A percentile compares a stretch with the other conserved stretches of the same genome.
phyloP scores from a whole-genome alignment of 2,113 vertebrate species.

The Trichechus manatus region DNA sequence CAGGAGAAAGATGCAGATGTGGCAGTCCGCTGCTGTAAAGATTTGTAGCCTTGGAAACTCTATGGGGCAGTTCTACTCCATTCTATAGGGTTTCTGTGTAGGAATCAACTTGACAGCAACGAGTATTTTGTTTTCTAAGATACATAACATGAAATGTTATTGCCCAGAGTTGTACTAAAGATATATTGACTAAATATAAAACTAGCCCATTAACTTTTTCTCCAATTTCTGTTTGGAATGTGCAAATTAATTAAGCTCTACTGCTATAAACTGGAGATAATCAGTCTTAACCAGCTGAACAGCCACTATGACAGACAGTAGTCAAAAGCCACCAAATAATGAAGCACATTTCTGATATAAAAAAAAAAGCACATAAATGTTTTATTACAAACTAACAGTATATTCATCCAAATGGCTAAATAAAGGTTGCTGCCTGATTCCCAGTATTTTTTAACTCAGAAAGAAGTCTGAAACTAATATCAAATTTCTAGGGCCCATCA shows the following conservation, averaged over 20 bases:
- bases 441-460: slow-evolving; percentile 40
- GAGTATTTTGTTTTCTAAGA: not conserved
- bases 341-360: slow-evolving; percentile 73
- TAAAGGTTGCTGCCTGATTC: slow-evolving; percentile 60
- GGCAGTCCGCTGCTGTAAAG: not conserved
- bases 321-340: slow-evolving; percentile 74
- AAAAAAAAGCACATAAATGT: slow-evolving; percentile 70
- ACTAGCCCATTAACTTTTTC: slow-evolving; percentile 80
- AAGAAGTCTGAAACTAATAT: slow-evolving; percentile 43
- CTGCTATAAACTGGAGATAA: slow-evolving; percentile 70
- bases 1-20: not conserved
- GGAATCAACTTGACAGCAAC: not conserved
- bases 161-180: slow-evolving; percentile 67
- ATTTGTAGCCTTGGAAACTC: not conserved
- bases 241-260: slow-evolving; percentile 78
- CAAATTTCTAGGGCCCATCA: not conserved
- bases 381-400: slow-evolving; percentile 75
- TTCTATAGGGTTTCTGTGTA: not conserved
- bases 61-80: not conserved
- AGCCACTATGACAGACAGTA: slow-evolving; percentile 38
- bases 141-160: slow-evolving; percentile 46
- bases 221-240: slow-evolving; percentile 62
- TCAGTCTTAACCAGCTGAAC: slow-evolving; percentile 62
- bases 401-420: slow-evolving; percentile 63
- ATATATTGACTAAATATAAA: slow-evolving; percentile 79